These are phyloP conservation scores for Epizoanthus fatuus DNA, from an alignment of 92 coral and sea anemone genomes.

Conservation along the genomic window DNA sequence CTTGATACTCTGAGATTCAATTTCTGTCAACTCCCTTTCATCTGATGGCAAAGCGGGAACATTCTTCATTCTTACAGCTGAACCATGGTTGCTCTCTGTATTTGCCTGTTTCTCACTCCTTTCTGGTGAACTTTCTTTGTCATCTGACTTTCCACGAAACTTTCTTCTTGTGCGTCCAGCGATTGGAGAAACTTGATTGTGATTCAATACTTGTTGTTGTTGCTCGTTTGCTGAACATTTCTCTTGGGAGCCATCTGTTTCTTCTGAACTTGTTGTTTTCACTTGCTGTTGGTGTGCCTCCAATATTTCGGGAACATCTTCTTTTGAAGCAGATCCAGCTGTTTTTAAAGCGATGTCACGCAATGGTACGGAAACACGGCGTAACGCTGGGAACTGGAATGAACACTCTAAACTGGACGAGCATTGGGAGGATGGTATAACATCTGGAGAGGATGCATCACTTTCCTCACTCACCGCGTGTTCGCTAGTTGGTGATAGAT, in stretches of 20 bases:
- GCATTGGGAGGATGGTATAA: conserved; percentile 93
- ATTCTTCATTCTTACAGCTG: not conserved
- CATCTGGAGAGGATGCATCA: conserved; percentile 83
- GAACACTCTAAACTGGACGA: conserved; percentile 71
- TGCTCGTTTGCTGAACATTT: conserved; percentile 34
- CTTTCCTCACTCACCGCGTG: not conserved
- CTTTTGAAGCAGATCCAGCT: not conserved
- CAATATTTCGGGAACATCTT: not conserved
- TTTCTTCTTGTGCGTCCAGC: conserved; percentile 85
- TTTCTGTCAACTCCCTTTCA: conserved; percentile 11
- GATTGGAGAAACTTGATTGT: conserved; percentile 70
- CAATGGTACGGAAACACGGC: conserved; percentile 65
- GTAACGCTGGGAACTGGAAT: conserved; percentile 72
- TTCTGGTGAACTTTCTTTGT: conserved; percentile 25
- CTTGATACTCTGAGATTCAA: not conserved
- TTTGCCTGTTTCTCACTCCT: conserved; percentile 42
- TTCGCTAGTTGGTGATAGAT: not conserved
- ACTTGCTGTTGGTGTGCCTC: not conserved
- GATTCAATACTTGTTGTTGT: not conserved
- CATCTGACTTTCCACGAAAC: conserved; percentile 43
- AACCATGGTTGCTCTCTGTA: not conserved
- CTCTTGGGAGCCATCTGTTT: not conserved
- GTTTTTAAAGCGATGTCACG: conserved; percentile 13
- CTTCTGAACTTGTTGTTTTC: not conserved
- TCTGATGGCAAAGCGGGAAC: not conserved